Evolutionary conservation across 2,113 vertebrate genomes (phyloP).

Genomic region (Eulacestoma nigropectus): DNA sequence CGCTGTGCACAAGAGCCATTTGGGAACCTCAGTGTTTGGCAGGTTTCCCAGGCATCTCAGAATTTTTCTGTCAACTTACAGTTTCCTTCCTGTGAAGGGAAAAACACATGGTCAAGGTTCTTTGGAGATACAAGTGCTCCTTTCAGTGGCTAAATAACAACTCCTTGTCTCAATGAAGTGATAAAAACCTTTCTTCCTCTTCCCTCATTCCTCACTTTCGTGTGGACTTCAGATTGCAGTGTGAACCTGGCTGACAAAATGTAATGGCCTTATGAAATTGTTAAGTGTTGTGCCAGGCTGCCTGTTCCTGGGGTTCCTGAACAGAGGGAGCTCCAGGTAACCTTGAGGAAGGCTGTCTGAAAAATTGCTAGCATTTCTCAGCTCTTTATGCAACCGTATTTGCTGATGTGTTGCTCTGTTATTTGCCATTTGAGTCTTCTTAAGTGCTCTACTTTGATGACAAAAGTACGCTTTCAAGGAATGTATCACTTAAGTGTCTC

Average conservation of each 20-base stretch:
- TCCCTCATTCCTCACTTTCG: neutral
- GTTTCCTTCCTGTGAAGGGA: conserved; percentile 21
- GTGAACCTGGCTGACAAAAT: neutral
- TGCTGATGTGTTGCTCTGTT: neutral
- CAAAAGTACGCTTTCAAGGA: neutral
- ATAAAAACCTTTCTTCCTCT: neutral
- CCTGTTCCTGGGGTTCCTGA: neutral
- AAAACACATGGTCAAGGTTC: neutral
- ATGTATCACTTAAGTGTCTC: neutral
- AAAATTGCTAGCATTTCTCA: neutral
- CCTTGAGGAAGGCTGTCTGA: neutral
- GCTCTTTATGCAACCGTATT: neutral
- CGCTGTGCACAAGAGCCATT: neutral
- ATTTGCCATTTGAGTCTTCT: neutral
- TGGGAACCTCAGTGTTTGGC: neutral
- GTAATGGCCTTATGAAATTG: neutral
- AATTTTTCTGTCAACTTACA: neutral
- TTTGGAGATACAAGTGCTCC: neutral
- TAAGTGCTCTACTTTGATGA: neutral
- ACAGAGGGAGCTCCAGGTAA: neutral
- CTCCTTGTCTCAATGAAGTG: neutral
- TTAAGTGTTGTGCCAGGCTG: neutral
- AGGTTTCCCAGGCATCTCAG: neutral
- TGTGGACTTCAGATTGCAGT: neutral
- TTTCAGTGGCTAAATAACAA: neutral